Evolutionary conservation across 2,888 invertebrate species (phyloP).

Genomic region (Lasioglossum lativentre): DNA sequence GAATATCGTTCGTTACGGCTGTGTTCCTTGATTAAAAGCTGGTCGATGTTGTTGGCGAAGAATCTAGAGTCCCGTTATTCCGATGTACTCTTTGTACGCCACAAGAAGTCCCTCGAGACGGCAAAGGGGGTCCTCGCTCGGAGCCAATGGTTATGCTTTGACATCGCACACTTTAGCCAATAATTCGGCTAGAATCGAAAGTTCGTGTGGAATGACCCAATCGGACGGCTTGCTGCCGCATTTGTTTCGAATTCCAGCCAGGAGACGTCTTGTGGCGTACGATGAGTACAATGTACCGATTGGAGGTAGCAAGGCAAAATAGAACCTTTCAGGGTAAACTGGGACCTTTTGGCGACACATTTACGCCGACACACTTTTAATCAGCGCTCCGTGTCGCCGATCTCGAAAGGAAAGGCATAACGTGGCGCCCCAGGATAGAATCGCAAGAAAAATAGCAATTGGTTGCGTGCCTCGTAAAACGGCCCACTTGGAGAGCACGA

Average conservation of each 20-base stretch:
- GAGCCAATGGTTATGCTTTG: no score
- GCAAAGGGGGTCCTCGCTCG: no score
- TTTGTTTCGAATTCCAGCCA: no score
- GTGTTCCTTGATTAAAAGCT: not conserved
- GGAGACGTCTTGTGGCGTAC: no score
- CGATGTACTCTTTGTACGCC: no score
- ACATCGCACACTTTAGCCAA: no score
- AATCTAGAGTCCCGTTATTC: not conserved
- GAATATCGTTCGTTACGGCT: not conserved
- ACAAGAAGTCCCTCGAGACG: no score
- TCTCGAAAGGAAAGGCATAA: not conserved
- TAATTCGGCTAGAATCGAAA: no score
- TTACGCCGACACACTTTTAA: not conserved
- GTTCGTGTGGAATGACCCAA: no score
- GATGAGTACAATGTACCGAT: no score
- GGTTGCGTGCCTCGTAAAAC: constrained; percentile 35
- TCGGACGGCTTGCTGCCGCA: no score
- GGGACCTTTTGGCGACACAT: not conserved
- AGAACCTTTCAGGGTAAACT: not conserved
- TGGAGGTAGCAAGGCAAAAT: no score
- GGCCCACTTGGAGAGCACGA: constrained; percentile 29
- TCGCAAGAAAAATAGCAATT: constrained; percentile 3
- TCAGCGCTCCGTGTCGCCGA: not conserved
- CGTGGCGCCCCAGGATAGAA: constrained; percentile 3
- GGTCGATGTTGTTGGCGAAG: not conserved